Evolutionary conservation across 1,140 invertebrate genomes (phyloP), one percentile per base, ranked within the genome.

Genomic region (Melanaphis sacchari): DNA sequence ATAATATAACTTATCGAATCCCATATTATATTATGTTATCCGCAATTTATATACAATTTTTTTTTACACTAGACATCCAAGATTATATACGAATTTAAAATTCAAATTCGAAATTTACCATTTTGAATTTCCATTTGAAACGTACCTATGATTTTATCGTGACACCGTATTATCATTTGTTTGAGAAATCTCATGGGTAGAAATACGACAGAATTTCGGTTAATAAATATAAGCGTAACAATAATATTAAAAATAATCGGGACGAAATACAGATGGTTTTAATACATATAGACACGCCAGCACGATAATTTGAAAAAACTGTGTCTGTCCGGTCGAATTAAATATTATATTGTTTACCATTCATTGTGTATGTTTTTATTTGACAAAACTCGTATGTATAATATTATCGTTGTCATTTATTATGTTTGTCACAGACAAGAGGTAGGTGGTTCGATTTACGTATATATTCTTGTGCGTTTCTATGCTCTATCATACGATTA

Each of bases 21-120:
- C 22, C 46, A 52, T 54, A 36, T 38, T 89, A 89, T 54, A 38
- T 54, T 89, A 40, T 89, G 40, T 89, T 89, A 89, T 89, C 89
- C 0, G 26, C 89, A 90, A 59, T 66, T 90, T 89, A 89, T 54
- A 89, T 89, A 89, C 88, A 90, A 43, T 90, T 90, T 90, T 90
- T 49, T 54, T 52, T 40, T 90, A 54, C 49, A 54, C 49, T 41
- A 3, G 36, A 15, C 89, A 40, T 41, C 36, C 36, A 36, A 24
- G 36, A 36, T 52, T 40, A 52, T 88, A 49, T 24, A 66, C 11
- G n/a, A 90, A 90, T 90, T 90, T 90, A 40, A 90, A 90, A 90
- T 90, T 90, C 54, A 66, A 90, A 90, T 90, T 66, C 26, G 6
- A 41, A 66, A 90, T 90, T 90, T 66, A 90, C 36, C 89, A 43